These are phyloP conservation scores for Bradypus variegatus DNA, from an alignment of 2,797 vertebrate species.

Conservation along the genomic window DNA sequence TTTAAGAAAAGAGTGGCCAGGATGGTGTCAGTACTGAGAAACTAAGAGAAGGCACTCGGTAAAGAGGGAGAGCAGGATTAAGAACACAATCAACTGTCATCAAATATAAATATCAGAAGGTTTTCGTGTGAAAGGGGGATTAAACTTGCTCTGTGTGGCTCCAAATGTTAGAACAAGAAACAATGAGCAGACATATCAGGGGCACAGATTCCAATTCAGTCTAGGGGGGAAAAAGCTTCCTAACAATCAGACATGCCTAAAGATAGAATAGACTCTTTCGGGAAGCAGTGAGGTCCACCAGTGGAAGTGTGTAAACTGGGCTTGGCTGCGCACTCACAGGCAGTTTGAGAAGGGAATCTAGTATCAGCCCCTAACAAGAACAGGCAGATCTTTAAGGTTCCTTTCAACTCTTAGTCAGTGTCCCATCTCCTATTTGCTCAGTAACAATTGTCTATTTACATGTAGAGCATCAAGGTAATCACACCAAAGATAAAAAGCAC, in stretches of 20 bases:
- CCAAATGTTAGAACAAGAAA: background rate
- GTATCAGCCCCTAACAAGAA: background rate
- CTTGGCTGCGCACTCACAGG: background rate
- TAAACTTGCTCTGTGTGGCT: background rate
- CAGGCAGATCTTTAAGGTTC: background rate
- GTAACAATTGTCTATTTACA: background rate
- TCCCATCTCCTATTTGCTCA: background rate
- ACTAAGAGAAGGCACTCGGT: background rate
- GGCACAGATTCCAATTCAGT: background rate
- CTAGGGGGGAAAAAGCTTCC: background rate
- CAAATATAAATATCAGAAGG: constrained; percentile 7
- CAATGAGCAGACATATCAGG: background rate
- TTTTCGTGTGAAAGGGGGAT: constrained; percentile 22
- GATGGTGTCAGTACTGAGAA: background rate
- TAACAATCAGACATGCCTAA: background rate
- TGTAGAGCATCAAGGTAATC: background rate
- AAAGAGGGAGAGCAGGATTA: background rate
- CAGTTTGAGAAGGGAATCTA: background rate
- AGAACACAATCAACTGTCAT: background rate
- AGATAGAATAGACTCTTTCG: background rate
- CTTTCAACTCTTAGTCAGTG: background rate
- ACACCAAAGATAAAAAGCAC: background rate
- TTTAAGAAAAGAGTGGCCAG: background rate
- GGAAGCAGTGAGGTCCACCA: background rate
- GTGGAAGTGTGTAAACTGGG: background rate